Evolutionary conservation across 1,140 invertebrate species (phyloP).

Genomic region (Trichomalopsis sarcophagae): DNA sequence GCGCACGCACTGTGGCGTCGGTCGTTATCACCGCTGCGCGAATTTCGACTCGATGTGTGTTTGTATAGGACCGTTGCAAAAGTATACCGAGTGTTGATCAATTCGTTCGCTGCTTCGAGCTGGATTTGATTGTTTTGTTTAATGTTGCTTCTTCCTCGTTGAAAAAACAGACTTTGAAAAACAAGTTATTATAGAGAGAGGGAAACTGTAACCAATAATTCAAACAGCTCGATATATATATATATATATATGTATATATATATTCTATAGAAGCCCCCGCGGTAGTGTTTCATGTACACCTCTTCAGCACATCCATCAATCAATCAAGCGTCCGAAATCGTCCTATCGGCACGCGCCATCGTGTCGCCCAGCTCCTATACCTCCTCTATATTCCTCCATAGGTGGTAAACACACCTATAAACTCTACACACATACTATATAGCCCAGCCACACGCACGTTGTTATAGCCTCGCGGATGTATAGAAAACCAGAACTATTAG

Average conservation of each 20-base stretch:
- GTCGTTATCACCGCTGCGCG: not conserved
- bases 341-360: not conserved
- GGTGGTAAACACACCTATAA: too few relatives aligned
- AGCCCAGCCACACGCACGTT: not conserved
- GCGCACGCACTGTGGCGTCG: not conserved
- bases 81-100: too few relatives aligned
- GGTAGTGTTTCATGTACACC: not conserved
- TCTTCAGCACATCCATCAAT: not conserved
- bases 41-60: not conserved
- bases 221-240: not conserved
- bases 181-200: too few relatives aligned
- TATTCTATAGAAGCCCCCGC: too few relatives aligned
- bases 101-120: too few relatives aligned
- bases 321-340: not conserved
- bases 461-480: not conserved
- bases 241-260: too few relatives aligned
- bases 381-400: not conserved
- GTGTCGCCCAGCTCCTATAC: not conserved
- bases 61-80: too few relatives aligned
- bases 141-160: too few relatives aligned
- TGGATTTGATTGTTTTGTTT: too few relatives aligned
- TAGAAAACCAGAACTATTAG: slow-evolving; percentile 26
- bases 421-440: not conserved
- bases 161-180: too few relatives aligned
- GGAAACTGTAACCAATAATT: not conserved